Evolutionary conservation across 92 coral and sea anemone species (phyloP), one percentile per base, ranked within the genome.

Genomic region (Palythoa heliodiscus): DNA sequence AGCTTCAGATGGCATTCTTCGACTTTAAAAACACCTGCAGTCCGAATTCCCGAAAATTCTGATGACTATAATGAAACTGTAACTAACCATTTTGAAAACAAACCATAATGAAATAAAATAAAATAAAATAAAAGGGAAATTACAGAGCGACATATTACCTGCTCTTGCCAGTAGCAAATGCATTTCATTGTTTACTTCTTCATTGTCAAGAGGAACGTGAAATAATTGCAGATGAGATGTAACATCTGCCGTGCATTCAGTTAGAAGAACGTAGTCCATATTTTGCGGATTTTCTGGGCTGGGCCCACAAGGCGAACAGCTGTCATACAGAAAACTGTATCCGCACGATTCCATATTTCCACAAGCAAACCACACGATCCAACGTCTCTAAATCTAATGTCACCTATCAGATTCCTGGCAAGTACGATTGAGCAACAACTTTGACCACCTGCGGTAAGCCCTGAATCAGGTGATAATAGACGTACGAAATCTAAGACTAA

Each of bases 91-190:
- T 67, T 67, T 67, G 71, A 67, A 67, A 23, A 67, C 2, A 67
- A 12, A 67, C 71, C 71, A 67, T 67, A 25, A 9, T 29, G 1
- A 29, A 1, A 29, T 29, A 29, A 29, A 1, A 29, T 29, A 29
- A 29, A 1, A 29, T 29, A 29, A 29, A 1, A 29, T 29, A 29
- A 0, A 0, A 29, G 1, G 35, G 1, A 29, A 0, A 29, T 29
- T 29, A 35, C 39, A 23, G 22, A 67, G 23, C 25, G 71, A 23
- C 38, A 67, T n/a, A 67, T 14, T 67, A 67, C 38, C 75, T 70
- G 75, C 75, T 70, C 75, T 70, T 70, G 75, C 75, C 75, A 70
- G 75, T 70, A 70, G 35, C 75, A 70, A 38, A 70, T 70, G 75
- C 75, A 70, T 70, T 70, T 70, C 48, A 70, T 70, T 24, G 12